Evolutionary conservation across 2,113 vertebrate genomes (phyloP).

Genomic region (Anser brachyrhynchus): DNA sequence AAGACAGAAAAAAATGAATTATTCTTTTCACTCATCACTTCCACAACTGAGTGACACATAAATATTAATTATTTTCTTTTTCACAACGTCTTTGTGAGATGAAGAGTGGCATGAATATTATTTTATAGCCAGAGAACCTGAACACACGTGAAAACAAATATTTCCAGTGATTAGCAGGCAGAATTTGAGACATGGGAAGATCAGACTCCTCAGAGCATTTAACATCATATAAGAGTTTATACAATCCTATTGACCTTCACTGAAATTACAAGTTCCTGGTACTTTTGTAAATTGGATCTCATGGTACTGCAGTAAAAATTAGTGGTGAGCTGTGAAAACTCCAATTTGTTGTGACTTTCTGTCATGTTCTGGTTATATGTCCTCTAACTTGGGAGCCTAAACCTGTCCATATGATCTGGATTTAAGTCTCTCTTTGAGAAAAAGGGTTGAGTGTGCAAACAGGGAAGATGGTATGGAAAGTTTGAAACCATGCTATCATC

Average conservation of each 20-base stretch:
- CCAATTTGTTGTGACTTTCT: neutral
- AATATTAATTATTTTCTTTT: neutral
- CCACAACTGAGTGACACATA: neutral
- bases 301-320: neutral
- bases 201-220: neutral
- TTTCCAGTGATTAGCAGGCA: neutral
- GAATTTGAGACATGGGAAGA: neutral
- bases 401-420: neutral
- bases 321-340: neutral
- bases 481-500: fast-evolving
- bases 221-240: neutral
- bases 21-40: neutral
- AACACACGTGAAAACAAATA: neutral
- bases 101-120: neutral
- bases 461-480: neutral
- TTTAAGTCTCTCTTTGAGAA: neutral
- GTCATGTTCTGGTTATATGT: neutral
- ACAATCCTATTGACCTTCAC: neutral
- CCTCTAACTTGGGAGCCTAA: neutral
- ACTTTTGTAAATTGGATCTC: neutral
- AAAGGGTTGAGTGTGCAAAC: neutral
- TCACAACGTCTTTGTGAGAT: neutral
- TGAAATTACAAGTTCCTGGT: neutral
- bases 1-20: neutral
- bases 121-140: neutral